Evolutionary conservation across 2,888 invertebrate species (phyloP).

Genomic region (Ornithoptera priamus): DNA sequence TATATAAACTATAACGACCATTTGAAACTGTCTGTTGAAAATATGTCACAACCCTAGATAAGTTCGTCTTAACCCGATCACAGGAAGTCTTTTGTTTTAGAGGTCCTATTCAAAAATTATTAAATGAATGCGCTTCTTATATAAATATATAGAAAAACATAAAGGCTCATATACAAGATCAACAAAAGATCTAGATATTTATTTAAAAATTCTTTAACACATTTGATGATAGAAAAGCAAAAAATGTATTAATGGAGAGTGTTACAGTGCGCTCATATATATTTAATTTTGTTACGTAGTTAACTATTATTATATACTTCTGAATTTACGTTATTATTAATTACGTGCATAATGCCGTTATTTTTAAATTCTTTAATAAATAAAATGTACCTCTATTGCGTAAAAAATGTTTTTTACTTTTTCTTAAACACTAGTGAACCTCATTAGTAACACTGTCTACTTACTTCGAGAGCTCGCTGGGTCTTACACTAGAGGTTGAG

Average conservation of each 20-base stretch:
- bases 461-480: constrained; percentile 48
- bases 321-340: background rate
- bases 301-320: background rate
- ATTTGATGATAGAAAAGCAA: background rate
- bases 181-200: too few relatives aligned
- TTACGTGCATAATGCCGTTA: background rate
- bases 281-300: too few relatives aligned
- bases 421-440: too few relatives aligned
- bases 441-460: constrained; percentile 27
- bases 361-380: background rate
- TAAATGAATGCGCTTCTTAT: constrained; percentile 9
- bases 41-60: background rate
- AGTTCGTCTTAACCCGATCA: background rate
- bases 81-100: constrained; percentile 20
- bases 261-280: too few relatives aligned
- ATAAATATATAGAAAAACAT: background rate
- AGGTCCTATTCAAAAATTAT: background rate
- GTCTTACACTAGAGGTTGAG: constrained; percentile 36
- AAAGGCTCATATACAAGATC: too few relatives aligned
- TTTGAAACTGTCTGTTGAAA: background rate
- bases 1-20: background rate
- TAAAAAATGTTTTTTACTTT: too few relatives aligned
- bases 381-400: background rate
- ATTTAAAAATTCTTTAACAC: background rate
- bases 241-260: too few relatives aligned